Base-by-base conservation (phyloP, 2,797 vertebrate genomes). In the Mus spretus region DNA sequence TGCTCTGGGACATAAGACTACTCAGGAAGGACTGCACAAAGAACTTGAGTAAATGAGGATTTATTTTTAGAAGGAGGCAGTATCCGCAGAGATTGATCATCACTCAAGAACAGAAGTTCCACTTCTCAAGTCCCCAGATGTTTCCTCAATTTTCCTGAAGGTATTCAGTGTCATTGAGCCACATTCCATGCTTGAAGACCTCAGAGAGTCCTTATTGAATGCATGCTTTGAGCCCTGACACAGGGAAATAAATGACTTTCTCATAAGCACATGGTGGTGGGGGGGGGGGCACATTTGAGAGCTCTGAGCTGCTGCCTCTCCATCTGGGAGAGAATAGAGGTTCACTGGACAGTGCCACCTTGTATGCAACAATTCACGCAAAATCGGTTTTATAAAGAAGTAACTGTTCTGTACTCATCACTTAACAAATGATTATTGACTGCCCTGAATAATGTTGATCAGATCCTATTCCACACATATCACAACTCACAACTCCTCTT, bases 61-160 rank as follows among this genome's bases (percentile, higher is more conserved):
- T 96, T 96, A 85, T 96, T 91, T 91, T 97, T 95, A 93, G 94
- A 97, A 97, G 37, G 34, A 90, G 87, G 37, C 15, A 82, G 92
- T 37, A 93, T 85, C 34, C 59, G 65, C 88, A 26, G 63, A 85
- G 63, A 96, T 17, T 83, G 82, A 94, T 74, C 55, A 78, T 75
- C 55, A 72, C 90, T 80, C 74, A 85, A 67, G 55, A 85, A 26
- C 14, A 15, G 34, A 93, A 15, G 47, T 61, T 96, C 80, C 40
- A 19, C 0, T 84, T 96, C 87, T 87, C 61, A 20, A 77, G 65
- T 89, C 44, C 61, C 6, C 70, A 87, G 80, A 82, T 7, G 28
- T 77, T 53, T 57, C 50, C 34, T 90, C 65, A 53, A 63, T 77
- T 53, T 59, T 90, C 79, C 67, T 61, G 26, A 72, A 96, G 78